Conservation (phyloP, 2,888 invertebrate species). For the Silvanus unidentatus region DNA sequence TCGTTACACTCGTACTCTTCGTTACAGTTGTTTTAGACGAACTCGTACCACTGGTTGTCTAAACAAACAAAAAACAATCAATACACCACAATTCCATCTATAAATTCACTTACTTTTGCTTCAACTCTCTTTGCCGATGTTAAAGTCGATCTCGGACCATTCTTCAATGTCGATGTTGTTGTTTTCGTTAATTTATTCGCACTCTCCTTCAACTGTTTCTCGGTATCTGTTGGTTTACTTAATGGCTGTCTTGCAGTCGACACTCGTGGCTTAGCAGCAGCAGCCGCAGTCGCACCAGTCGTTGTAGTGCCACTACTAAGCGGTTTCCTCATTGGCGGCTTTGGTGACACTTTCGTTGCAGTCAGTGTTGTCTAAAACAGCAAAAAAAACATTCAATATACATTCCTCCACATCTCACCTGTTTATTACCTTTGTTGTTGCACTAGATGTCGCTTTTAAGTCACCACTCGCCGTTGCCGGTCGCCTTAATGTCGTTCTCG, state of each 20-base stretch:
- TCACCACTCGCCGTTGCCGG: conserved; percentile 9
- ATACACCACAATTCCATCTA: neutral
- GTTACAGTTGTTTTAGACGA: conserved; percentile 18
- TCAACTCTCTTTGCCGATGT: conserved; percentile 36
- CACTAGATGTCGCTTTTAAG: conserved; percentile 19
- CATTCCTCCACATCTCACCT: too few species aligned
- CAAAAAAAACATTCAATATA: neutral
- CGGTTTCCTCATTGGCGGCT: neutral
- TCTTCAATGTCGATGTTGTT: conserved; percentile 19
- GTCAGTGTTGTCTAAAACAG: neutral
- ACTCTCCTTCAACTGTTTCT: conserved; percentile 63
- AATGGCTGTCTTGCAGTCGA: conserved; percentile 28
- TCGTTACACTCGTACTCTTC: conserved; percentile 32
- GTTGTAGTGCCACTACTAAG: conserved; percentile 13
- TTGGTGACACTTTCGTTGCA: neutral
- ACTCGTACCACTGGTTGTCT: conserved; percentile 19
- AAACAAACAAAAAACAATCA: conserved; percentile 13
- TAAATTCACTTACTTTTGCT: conserved; percentile 36
- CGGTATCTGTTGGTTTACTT: conserved; percentile 35
- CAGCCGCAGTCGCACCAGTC: conserved; percentile 18
- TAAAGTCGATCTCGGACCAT: neutral
- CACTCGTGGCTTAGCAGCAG: conserved; percentile 23
- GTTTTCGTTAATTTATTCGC: conserved; percentile 56
- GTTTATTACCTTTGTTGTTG: conserved; percentile 25
- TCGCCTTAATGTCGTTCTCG: conserved; percentile 23